Evolutionary conservation across 2,113 vertebrate genomes (phyloP).

Genomic region (Benthochromis sp.): DNA sequence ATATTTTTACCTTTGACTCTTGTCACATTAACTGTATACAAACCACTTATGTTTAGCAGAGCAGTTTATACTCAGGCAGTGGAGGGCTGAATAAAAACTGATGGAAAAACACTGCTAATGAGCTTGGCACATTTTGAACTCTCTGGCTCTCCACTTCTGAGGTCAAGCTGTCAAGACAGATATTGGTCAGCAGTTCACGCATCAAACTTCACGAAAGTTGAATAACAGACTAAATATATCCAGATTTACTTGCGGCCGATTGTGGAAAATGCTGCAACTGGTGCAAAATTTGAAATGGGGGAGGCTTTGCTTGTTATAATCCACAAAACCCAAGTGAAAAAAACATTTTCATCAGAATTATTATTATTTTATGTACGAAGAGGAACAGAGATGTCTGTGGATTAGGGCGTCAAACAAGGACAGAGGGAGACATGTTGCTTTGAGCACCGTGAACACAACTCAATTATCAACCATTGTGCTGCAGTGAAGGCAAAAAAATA

Average conservation of each 20-base stretch:
- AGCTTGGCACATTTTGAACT: not conserved
- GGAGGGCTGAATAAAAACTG: not conserved
- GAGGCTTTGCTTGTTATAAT: not conserved
- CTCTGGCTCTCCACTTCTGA: not conserved
- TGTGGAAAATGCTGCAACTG: not conserved
- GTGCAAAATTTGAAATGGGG: not conserved
- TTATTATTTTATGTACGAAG: not conserved
- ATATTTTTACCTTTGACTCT: not conserved
- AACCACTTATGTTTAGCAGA: not conserved
- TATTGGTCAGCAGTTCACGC: not conserved
- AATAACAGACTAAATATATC: not conserved
- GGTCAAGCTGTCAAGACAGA: not conserved
- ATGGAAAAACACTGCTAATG: not conserved
- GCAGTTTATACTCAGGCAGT: not conserved
- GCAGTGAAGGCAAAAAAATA: not conserved
- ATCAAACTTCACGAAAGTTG: not conserved
- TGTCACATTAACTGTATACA: not conserved
- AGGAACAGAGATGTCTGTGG: not conserved
- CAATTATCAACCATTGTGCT: not conserved
- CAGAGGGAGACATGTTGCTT: not conserved
- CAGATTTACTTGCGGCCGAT: not conserved
- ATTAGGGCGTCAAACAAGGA: not conserved
- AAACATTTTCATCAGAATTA: not conserved
- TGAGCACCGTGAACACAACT: not conserved
- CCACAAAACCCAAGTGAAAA: not conserved